A percentile compares a stretch with the other conserved stretches of the same genome.
These are phyloP conservation scores for Bubalus kerabau DNA, from an alignment of 2,113 vertebrate species.

Conservation along the genomic window DNA sequence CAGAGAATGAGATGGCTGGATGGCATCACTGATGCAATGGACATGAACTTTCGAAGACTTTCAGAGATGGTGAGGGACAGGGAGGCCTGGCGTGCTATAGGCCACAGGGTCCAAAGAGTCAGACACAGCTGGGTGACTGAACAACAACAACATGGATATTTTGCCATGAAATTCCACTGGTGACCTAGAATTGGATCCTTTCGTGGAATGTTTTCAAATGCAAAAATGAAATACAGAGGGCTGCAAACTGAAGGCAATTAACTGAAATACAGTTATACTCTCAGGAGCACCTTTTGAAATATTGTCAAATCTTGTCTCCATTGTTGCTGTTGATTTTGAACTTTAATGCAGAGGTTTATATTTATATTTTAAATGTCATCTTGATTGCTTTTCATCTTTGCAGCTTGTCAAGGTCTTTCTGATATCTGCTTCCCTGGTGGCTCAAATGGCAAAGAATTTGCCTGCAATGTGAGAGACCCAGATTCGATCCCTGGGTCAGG, in stretches of 20 bases:
- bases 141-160: not conserved
- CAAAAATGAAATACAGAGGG: not conserved
- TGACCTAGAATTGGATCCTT: not conserved
- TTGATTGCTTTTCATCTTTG: not conserved
- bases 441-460: not conserved
- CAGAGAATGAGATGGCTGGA: too few relatives aligned
- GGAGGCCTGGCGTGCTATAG: not conserved
- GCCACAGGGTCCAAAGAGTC: not conserved
- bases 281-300: not conserved
- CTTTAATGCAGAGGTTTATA: not conserved
- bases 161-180: not conserved
- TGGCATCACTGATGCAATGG: too few relatives aligned
- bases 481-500: not conserved
- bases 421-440: not conserved
- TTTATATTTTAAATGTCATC: not conserved
- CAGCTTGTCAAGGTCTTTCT: not conserved
- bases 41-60: not conserved
- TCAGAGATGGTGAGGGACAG: not conserved
- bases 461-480: not conserved
- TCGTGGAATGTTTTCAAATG: not conserved
- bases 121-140: not conserved
- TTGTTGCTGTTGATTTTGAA: not conserved
- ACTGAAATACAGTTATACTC: not conserved
- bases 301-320: not conserved
- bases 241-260: not conserved